Percentiles rank a stretch among this genome's conserved stretches.
phyloP scores from a whole-genome alignment of 2,113 vertebrate species.

The Elephas maximus region DNA sequence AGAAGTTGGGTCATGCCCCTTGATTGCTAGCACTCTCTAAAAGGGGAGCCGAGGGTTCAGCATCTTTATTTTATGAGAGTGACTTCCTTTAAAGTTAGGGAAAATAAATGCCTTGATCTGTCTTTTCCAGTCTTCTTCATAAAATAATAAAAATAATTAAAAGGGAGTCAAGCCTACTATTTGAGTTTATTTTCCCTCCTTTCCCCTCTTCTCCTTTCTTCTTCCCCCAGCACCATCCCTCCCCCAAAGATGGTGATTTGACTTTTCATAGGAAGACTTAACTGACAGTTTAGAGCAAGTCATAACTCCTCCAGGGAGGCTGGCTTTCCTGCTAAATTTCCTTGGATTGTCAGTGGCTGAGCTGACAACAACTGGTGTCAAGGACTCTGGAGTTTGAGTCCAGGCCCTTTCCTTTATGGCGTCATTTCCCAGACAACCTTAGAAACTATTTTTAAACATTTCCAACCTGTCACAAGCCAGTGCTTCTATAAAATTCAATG shows the following conservation, averaged over 20 bases:
- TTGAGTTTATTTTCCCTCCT: conserved; percentile 40
- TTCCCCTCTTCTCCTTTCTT: not conserved
- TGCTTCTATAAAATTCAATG: conserved; percentile 15
- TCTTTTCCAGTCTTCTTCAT: conserved; percentile 50
- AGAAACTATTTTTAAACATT: not conserved
- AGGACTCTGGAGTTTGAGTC: not conserved
- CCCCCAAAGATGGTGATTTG: not conserved
- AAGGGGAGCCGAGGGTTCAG: not conserved
- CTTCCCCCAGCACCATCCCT: not conserved
- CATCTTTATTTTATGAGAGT: conserved; percentile 1
- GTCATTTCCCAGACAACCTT: not conserved
- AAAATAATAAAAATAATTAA: conserved; percentile 16
- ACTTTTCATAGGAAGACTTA: not conserved
- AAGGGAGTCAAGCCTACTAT: conserved; percentile 14
- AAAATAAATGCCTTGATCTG: not conserved
- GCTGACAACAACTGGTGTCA: not conserved
- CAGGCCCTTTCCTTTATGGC: not conserved
- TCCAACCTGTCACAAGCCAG: not conserved
- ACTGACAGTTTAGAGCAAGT: not conserved
- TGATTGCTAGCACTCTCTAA: not conserved
- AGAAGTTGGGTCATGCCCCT: not conserved
- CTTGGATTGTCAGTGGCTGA: not conserved
- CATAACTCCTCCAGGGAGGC: not conserved
- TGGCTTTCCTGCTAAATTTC: not conserved
- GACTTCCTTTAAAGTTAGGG: conserved; percentile 20